A percentile compares a stretch with the other conserved stretches of the same genome.
These are phyloP conservation scores for Pterobdella sp. DNA, from an alignment of 2,888 invertebrate species.

Conservation along the genomic window DNA sequence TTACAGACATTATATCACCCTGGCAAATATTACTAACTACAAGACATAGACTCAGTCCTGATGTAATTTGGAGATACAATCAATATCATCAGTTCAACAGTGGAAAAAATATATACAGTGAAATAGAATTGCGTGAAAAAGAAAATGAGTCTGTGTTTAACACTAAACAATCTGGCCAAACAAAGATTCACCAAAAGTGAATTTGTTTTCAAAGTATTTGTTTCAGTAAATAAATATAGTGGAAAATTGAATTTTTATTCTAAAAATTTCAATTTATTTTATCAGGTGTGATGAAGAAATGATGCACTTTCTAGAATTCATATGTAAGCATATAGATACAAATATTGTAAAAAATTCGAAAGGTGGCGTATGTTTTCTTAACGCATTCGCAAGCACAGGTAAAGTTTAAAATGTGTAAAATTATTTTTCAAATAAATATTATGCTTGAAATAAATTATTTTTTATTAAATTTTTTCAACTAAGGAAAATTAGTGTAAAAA, in stretches of 20 bases:
- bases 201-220: no score
- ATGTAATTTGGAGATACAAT: background rate
- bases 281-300: background rate
- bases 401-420: background rate
- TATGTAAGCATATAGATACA: background rate
- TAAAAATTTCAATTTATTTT: no score
- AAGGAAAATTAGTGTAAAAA: no score
- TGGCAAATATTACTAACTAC: background rate
- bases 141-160: no score
- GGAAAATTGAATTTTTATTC: no score
- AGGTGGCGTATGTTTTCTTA: background rate
- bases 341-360: background rate
- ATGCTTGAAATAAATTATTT: background rate
- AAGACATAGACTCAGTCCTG: background rate
- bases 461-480: no score
- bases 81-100: slow-evolving; percentile 1
- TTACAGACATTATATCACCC: background rate
- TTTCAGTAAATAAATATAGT: no score
- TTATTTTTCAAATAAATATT: background rate
- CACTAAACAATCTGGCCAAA: no score
- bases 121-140: no score
- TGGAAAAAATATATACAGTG: background rate
- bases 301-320: background rate
- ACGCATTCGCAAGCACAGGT: slow-evolving; percentile 3
- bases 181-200: no score